These are phyloP conservation scores for Idaea dimidiata DNA, from an alignment of 2,888 invertebrate genomes.

Conservation along the genomic window DNA sequence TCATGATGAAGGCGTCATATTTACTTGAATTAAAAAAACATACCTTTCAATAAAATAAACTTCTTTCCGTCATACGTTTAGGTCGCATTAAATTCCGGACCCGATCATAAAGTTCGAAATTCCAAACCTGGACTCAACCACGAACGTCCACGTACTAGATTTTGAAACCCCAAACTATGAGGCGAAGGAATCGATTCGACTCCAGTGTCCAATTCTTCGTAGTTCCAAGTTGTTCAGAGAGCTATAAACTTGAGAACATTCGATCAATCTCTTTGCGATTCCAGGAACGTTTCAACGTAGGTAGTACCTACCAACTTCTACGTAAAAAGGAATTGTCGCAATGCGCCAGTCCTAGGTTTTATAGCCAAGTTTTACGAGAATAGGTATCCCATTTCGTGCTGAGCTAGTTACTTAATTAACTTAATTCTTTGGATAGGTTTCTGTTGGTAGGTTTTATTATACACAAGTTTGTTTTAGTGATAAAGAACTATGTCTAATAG, in stretches of 20 bases:
- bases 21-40: too few species aligned
- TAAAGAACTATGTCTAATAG: neutral
- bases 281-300: neutral
- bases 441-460: slow-evolving; percentile 1
- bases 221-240: neutral
- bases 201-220: neutral
- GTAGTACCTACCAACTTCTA: neutral
- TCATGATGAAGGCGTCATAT: too few species aligned
- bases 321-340: slow-evolving; percentile 19
- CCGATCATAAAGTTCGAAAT: neutral
- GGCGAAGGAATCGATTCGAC: neutral
- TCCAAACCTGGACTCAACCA: neutral
- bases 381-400: slow-evolving; percentile 25
- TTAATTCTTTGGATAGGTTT: slow-evolving; percentile 28
- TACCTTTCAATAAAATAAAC: neutral
- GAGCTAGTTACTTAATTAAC: slow-evolving; percentile 6
- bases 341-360: slow-evolving; percentile 29
- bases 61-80: neutral
- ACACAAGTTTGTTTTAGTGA: neutral
- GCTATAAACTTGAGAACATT: slow-evolving; percentile 3
- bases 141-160: neutral
- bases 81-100: neutral
- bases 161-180: neutral
- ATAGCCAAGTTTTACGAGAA: slow-evolving; percentile 27
- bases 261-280: neutral